Evolutionary conservation across 2,113 vertebrate species (phyloP).

Genomic region (Leiothrix lutea): DNA sequence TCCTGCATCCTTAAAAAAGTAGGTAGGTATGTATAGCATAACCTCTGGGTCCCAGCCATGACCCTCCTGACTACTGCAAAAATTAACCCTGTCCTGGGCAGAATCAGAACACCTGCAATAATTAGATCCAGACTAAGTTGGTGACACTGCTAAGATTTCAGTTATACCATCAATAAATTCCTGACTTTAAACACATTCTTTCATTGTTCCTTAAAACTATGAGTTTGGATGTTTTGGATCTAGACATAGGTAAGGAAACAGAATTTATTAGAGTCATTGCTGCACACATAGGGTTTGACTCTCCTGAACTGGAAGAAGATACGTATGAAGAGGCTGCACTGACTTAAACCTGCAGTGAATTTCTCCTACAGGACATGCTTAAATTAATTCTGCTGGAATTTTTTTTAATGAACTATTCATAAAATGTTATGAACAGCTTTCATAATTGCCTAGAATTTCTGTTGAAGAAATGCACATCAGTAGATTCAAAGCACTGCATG

Average conservation of each 20-base stretch:
- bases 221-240: background rate
- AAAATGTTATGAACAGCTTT: conserved; percentile 1
- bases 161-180: background rate
- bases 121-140: background rate
- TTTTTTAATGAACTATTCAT: conserved; percentile 12
- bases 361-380: background rate
- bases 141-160: background rate
- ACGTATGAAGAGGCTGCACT: background rate
- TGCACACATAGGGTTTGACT: background rate
- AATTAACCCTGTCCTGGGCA: background rate
- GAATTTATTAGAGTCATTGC: background rate
- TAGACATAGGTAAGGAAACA: background rate
- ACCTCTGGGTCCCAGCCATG: background rate
- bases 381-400: background rate
- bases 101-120: background rate
- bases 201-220: background rate
- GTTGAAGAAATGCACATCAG: background rate
- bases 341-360: background rate
- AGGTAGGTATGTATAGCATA: background rate
- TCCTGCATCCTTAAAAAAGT: background rate
- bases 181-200: background rate
- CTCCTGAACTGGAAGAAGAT: background rate
- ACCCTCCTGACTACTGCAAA: background rate
- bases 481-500: background rate
- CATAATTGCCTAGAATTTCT: background rate